Evolutionary conservation across 2,888 invertebrate genomes (phyloP).

Genomic region (Aporophyla nigra): DNA sequence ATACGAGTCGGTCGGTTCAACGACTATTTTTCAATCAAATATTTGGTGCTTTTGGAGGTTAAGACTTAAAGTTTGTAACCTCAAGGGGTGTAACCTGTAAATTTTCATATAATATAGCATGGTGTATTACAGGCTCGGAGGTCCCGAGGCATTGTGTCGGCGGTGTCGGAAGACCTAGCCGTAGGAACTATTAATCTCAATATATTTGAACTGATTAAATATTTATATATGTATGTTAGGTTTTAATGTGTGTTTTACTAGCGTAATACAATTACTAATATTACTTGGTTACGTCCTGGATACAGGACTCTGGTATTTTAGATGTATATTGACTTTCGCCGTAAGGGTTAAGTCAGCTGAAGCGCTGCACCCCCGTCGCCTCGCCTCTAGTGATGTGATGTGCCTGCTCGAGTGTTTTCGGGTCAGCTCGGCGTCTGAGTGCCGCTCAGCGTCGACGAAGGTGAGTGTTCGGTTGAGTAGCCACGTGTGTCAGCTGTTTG

Average conservation of each 20-base stretch:
- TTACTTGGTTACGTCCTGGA: constrained; percentile 42
- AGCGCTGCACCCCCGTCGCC: constrained; percentile 18
- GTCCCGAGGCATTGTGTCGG: constrained; percentile 42
- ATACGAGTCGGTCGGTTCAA: constrained; percentile 23
- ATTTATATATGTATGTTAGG: constrained; percentile 52
- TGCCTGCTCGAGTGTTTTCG: background rate
- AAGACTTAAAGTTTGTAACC: constrained; percentile 60
- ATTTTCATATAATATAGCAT: constrained; percentile 40
- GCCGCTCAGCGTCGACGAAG: too few relatives aligned
- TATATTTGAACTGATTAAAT: constrained; percentile 69
- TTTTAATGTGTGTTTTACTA: constrained; percentile 56
- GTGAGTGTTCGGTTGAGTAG: background rate
- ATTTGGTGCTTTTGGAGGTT: constrained; percentile 65
- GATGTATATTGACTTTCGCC: constrained; percentile 21
- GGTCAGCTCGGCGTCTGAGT: too few relatives aligned
- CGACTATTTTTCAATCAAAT: constrained; percentile 46
- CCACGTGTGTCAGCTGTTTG: background rate
- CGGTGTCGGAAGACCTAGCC: constrained; percentile 57
- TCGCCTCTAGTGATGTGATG: background rate
- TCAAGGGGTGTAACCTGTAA: constrained; percentile 56
- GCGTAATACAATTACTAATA: constrained; percentile 24
- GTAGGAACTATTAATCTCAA: constrained; percentile 75
- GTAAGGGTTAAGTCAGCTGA: constrained; percentile 20
- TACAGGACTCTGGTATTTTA: constrained; percentile 38
- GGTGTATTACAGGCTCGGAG: constrained; percentile 50